phyloP scores from a whole-genome alignment of 1,140 invertebrate genomes.

The Coptotermes formosanus region DNA sequence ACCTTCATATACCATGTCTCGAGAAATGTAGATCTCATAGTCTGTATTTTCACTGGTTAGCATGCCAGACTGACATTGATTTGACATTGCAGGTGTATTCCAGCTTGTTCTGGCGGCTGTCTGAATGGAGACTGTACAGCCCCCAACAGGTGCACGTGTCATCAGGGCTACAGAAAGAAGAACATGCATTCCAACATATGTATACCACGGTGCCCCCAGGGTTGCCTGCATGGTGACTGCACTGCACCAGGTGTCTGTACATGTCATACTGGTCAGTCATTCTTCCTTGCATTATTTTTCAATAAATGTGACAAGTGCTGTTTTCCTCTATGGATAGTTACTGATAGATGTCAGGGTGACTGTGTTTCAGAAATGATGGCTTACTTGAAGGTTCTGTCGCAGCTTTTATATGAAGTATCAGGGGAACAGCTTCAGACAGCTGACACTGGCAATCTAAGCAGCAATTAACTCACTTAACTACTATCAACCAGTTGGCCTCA shows the following conservation, averaged over 20 bases:
- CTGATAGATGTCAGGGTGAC: background rate
- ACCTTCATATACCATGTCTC: too few relatives aligned
- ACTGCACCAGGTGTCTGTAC: constrained; percentile 45
- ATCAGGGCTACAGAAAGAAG: constrained; percentile 54
- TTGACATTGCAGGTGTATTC: constrained; percentile 40
- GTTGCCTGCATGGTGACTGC: constrained; percentile 46
- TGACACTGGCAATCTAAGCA: background rate
- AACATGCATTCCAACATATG: constrained; percentile 41
- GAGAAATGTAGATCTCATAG: too few relatives aligned
- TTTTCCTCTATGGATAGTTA: constrained; percentile 38
- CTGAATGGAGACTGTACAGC: constrained; percentile 53
- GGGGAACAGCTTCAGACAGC: background rate
- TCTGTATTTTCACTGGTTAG: too few relatives aligned
- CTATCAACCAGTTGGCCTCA: background rate
- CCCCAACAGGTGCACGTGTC: constrained; percentile 57
- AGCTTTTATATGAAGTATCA: background rate
- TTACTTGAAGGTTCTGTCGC: background rate
- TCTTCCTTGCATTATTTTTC: background rate
- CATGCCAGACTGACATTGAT: too few relatives aligned
- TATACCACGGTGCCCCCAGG: constrained; percentile 45
- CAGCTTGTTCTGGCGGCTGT: constrained; percentile 47
- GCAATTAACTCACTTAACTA: background rate
- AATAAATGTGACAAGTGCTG: background rate
- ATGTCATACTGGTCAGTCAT: constrained; percentile 42
- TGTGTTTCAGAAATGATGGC: constrained; percentile 2